Base-by-base conservation (phyloP, 1,140 invertebrate genomes). In the Bombus pyrosoma region DNA sequence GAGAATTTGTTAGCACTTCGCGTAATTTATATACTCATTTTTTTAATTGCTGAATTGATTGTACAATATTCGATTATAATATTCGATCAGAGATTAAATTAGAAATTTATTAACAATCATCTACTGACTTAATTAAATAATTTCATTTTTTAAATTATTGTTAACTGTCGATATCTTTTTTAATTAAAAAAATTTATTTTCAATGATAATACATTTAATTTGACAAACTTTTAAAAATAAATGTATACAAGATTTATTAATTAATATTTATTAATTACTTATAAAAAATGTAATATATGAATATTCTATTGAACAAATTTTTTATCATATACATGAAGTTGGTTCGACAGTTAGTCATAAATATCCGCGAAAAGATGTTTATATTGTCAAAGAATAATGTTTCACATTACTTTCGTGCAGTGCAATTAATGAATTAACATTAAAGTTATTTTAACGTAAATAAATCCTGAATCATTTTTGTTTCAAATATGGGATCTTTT, bases 401-500 rank as follows among this genome's bases (percentile, higher is more conserved):
- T 53, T n/a, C 18, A 22, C 13, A 43, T 37, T 77, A 73, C 9
- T 73, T 39, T 43, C 8, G 4, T 25, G 3, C 3, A 74, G 4
- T 22, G 5, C 3, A 62, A 37, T 64, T 39, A 77, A 59, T 3
- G 53, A 77, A n/a, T 59, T 22, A 34, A 64, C 37, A 13, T 28
- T 25, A 15, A 43, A 43, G 12, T 25, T 57, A 13, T 69, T 69
- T n/a, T 13, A 59, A 81, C 13, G 2, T 4, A 81, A 72, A 81
- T 62, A 43, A 81, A 81, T 43, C 9, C 13, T 72, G 47, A 62
- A 34, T 12, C 1, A 32, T 10, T 76, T 75, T 41, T 22, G 8
- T 37, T 69, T 71, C 10, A 15, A n/a, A 13, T n/a, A 84, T 79
- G 83, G 83, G 75, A 13, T 39, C 57, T 22, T 88, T 89, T 85